Base-by-base conservation (phyloP, 2,797 vertebrate species). In the Erpetoichthys calabaricus region DNA sequence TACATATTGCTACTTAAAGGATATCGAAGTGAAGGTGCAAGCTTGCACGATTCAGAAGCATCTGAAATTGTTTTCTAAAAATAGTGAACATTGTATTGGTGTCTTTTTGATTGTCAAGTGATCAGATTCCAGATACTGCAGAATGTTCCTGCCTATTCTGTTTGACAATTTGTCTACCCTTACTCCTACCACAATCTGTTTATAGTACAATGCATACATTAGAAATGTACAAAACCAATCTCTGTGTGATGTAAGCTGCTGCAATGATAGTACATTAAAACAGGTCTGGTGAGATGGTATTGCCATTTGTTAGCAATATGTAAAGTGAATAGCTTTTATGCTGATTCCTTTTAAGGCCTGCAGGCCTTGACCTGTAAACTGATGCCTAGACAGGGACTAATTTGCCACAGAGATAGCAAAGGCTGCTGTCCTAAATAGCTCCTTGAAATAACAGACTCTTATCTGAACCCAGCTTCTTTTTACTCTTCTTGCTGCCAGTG, bases 301-400 rank as follows among this genome's bases (percentile, higher is more conserved):
- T 64, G 68, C 66, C 66, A 64, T 57, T 58, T 56, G 59, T 53
- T 62, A 69, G 60, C 47, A 45, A n/a, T 41, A 43, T 53, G 44
- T 64, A 62, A 68, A 67, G 63, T 63, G 55, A 58, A 50, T 47
- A 6, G 42, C 55, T 25, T 54, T 10, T 9, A 6, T 61, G 62
- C 45, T 63, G 43, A 71, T 64, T 69, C 63, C 66, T 71, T 66
- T 70, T 67, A 60, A 65, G 66, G 76, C 75, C 78, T 85, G 76
- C 82, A 88, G 83, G 85, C 85, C 86, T 83, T 86, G 79, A 87
- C 83, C 80, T 88, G 86, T 76, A 72, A 74, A 63, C 67, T 72
- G 79, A 65, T 85, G 85, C 81, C 78, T 75, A 76, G 79, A 75
- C 82, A 80, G 65, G 68, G 80, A 74, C 73, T 81, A 72, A 75